A percentile compares a stretch with the other conserved stretches of the same genome.
phyloP scores from a whole-genome alignment of 1,140 invertebrate genomes.

The Oscheius sp. region DNA sequence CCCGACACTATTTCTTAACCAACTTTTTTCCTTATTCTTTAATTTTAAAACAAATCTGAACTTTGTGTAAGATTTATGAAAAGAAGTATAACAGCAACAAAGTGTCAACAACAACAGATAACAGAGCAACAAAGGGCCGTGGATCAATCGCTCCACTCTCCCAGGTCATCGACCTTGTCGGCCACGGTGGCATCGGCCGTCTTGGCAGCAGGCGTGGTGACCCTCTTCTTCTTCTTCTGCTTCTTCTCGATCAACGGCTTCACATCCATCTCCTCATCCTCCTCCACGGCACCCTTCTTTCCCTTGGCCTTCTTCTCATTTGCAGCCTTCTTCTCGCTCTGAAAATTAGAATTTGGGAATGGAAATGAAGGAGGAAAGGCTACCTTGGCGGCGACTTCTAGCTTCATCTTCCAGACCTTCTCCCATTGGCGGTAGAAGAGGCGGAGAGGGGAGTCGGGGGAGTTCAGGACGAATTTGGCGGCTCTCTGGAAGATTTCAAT shows the following conservation, averaged over 20 bases:
- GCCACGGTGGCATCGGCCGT: slow-evolving; percentile 17
- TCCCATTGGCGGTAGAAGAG: slow-evolving; percentile 34
- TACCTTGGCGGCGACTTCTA: slow-evolving; percentile 2
- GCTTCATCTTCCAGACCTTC: slow-evolving; percentile 34
- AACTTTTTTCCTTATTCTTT: too few relatives aligned
- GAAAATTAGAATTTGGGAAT: not conserved
- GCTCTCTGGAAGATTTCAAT: slow-evolving; percentile 17
- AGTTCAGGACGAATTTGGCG: slow-evolving; percentile 15
- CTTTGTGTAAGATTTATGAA: too few relatives aligned
- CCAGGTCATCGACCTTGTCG: slow-evolving; percentile 14
- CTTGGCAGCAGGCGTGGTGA: slow-evolving; percentile 21
- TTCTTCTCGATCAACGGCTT: not conserved
- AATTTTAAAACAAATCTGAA: too few relatives aligned
- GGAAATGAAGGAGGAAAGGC: not conserved
- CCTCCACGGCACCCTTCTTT: not conserved
- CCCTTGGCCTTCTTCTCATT: slow-evolving; percentile 15
- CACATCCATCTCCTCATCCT: not conserved
- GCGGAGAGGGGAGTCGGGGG: slow-evolving; percentile 23
- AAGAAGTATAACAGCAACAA: too few relatives aligned
- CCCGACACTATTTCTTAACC: too few relatives aligned
- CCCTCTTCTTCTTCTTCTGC: slow-evolving; percentile 14
- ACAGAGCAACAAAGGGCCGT: not conserved
- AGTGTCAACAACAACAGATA: not conserved
- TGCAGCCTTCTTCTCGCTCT: slow-evolving; percentile 7
- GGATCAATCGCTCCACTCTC: slow-evolving; percentile 21